phyloP scores from a whole-genome alignment of 2,797 vertebrate genomes.

The Tapirus indicus region DNA sequence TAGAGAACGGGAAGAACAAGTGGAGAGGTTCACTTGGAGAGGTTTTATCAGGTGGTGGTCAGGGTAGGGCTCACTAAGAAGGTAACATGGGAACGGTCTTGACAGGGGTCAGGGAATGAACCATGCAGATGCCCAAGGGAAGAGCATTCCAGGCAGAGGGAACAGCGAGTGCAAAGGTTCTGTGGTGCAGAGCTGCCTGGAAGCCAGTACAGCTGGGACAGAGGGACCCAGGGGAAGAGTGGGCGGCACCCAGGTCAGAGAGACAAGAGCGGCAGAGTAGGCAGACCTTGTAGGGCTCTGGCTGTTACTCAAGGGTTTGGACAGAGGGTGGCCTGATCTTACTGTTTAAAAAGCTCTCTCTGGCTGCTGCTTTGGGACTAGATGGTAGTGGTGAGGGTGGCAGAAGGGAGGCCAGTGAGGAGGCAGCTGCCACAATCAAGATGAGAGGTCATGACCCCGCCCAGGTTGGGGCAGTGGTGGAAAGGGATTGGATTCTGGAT shows the following conservation, averaged over 20 bases:
- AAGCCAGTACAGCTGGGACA: background rate
- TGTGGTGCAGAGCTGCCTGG: background rate
- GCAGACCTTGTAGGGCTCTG: background rate
- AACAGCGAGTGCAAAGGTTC: background rate
- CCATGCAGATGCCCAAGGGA: background rate
- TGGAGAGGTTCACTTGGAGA: background rate
- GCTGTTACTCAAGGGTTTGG: background rate
- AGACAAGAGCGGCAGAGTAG: background rate
- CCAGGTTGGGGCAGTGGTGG: background rate
- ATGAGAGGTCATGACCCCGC: background rate
- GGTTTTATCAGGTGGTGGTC: background rate
- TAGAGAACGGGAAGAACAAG: background rate
- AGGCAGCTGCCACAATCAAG: background rate
- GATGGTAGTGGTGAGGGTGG: background rate
- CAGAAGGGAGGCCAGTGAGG: background rate
- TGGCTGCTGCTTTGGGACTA: background rate
- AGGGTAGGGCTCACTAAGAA: background rate
- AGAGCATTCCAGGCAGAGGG: background rate
- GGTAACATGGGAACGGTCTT: background rate
- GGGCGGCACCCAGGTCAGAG: fast-evolving
- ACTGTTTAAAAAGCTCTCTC: background rate
- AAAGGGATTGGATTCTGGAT: background rate
- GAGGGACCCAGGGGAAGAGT: background rate
- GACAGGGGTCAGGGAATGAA: background rate
- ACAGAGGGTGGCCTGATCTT: background rate